phyloP scores from a whole-genome alignment of 2,797 vertebrate species.

The Diglossa cyanea region DNA sequence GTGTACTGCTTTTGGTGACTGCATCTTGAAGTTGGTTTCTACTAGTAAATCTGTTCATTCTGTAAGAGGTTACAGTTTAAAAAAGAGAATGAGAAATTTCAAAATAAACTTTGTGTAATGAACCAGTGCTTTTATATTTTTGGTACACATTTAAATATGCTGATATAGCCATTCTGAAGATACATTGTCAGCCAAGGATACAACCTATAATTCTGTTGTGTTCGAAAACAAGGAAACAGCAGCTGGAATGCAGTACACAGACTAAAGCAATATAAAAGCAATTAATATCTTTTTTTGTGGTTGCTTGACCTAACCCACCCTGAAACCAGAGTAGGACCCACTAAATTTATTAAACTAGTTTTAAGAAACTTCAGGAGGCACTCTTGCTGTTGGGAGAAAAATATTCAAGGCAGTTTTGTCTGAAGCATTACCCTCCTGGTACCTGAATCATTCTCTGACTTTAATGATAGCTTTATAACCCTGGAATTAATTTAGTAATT shows the following conservation, averaged over 20 bases:
- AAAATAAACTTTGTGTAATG: background rate
- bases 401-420: background rate
- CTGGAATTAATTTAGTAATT: conserved; percentile 42
- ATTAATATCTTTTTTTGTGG: background rate
- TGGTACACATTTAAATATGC: background rate
- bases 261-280: background rate
- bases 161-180: background rate
- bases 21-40: background rate
- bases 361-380: background rate
- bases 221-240: background rate
- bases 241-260: background rate
- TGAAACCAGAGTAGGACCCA: background rate
- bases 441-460: background rate
- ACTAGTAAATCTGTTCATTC: background rate
- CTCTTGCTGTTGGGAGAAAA: background rate
- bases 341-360: background rate
- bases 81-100: background rate
- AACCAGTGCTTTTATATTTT: background rate
- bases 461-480: background rate
- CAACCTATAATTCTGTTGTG: background rate
- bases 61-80: background rate
- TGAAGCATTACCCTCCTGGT: background rate
- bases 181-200: background rate
- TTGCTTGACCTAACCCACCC: background rate
- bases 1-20: background rate